Conservation (phyloP, 2,888 invertebrate species). For the Nycteola revayana region DNA sequence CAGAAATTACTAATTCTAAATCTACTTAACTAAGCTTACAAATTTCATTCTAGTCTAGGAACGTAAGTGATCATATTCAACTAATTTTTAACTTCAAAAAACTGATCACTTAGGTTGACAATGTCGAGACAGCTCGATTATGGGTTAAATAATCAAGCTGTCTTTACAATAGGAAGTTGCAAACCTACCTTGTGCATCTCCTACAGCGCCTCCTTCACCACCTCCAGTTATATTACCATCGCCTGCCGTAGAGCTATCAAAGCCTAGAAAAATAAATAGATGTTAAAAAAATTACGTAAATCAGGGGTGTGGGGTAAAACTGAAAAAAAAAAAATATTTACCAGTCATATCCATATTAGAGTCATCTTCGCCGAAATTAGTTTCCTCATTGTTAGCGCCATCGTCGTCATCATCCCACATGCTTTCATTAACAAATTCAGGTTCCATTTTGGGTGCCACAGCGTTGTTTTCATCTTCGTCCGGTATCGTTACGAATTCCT, state of each 20-base stretch:
- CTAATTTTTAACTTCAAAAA: not conserved
- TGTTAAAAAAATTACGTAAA: not conserved
- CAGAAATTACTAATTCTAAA: constrained; percentile 5
- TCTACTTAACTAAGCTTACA: constrained; percentile 53
- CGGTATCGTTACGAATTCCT: constrained; percentile 78
- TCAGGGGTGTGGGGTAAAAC: no score
- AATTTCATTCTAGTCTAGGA: constrained; percentile 66
- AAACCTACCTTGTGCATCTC: constrained; percentile 83
- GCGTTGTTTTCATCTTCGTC: constrained; percentile 80
- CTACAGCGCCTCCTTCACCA: constrained; percentile 78
- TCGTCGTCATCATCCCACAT: constrained; percentile 83
- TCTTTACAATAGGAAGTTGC: constrained; percentile 34
- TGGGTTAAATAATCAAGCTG: constrained; percentile 17
- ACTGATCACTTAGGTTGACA: constrained; percentile 25
- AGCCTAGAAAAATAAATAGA: constrained; percentile 46
- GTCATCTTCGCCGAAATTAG: constrained; percentile 85
- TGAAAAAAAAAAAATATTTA: constrained; percentile 30
- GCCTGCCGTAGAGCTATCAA: constrained; percentile 76
- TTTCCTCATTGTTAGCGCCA: constrained; percentile 83
- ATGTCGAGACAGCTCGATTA: constrained; percentile 23
- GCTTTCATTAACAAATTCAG: constrained; percentile 84
- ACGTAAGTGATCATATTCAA: constrained; percentile 33
- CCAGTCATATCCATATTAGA: constrained; percentile 85
- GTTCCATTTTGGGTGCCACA: constrained; percentile 85
- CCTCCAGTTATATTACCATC: constrained; percentile 76